phyloP scores from a whole-genome alignment of 2,888 invertebrate species.

The Nemoura dubitans region DNA sequence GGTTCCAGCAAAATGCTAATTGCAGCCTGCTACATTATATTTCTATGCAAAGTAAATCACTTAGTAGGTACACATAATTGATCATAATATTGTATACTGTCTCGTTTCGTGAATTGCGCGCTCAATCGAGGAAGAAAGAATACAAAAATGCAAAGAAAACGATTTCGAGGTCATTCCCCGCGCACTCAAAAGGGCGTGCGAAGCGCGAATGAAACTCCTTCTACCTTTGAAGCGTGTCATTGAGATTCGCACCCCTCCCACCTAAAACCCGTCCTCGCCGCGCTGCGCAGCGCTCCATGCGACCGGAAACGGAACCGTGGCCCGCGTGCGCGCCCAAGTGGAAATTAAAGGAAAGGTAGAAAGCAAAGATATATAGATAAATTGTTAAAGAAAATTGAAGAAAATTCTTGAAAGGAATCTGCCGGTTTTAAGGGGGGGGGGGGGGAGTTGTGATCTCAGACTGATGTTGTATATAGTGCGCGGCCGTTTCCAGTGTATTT shows the following conservation, averaged over 20 bases:
- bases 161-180: too few species aligned
- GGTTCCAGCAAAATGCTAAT: not conserved
- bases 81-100: too few species aligned
- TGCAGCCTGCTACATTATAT: not conserved
- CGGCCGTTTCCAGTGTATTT: not conserved
- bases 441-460: not conserved
- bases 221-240: conserved; percentile 18
- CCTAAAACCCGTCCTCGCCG: not conserved
- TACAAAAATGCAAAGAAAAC: too few species aligned
- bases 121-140: too few species aligned
- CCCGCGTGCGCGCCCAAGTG: not conserved
- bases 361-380: conserved; percentile 24
- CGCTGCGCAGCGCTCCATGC: not conserved
- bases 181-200: too few species aligned
- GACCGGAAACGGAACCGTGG: not conserved
- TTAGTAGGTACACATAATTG: not conserved
- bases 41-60: not conserved
- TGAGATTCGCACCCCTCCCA: not conserved
- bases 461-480: not conserved
- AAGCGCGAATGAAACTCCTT: not conserved
- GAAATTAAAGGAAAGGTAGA: conserved; percentile 27
- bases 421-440: not conserved
- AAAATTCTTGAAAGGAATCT: not conserved
- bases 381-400: conserved; percentile 24
- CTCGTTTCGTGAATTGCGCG: too few species aligned